Conservation (phyloP, 2,113 vertebrate genomes). For the Muntiacus reevesi region DNA sequence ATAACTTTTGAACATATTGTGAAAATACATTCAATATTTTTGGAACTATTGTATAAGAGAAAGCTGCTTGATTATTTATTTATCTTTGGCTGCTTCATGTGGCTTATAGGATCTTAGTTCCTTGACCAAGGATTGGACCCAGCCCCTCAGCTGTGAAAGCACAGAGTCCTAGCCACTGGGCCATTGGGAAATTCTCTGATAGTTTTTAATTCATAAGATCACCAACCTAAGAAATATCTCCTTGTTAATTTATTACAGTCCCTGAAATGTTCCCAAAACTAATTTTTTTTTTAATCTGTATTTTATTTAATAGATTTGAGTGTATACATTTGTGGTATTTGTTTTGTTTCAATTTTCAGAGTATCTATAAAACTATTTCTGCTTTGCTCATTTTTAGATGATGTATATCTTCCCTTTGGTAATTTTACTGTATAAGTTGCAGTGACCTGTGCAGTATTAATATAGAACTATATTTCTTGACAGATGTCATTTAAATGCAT, state of each 20-base stretch:
- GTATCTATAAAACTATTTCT: background rate
- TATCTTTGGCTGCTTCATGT: background rate
- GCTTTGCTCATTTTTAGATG: conserved; percentile 13
- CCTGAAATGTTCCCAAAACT: background rate
- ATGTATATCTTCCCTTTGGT: conserved; percentile 33
- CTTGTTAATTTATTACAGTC: background rate
- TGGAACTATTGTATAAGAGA: background rate
- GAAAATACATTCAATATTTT: background rate
- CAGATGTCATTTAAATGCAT: conserved; percentile 43
- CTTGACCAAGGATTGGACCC: background rate
- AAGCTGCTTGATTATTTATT: background rate
- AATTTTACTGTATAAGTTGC: conserved; percentile 43
- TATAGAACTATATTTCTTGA: conserved; percentile 62
- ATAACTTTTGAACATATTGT: background rate
- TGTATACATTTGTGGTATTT: background rate
- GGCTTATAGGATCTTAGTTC: background rate
- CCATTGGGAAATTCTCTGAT: background rate
- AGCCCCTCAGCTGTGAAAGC: background rate
- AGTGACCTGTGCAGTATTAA: conserved; percentile 38
- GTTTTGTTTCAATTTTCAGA: background rate
- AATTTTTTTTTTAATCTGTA: background rate
- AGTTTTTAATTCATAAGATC: background rate
- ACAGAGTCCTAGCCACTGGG: background rate
- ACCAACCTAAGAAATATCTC: background rate
- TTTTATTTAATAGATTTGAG: background rate